phyloP scores from a whole-genome alignment of 2,888 invertebrate genomes.

The Sphecodes monilicornis region DNA sequence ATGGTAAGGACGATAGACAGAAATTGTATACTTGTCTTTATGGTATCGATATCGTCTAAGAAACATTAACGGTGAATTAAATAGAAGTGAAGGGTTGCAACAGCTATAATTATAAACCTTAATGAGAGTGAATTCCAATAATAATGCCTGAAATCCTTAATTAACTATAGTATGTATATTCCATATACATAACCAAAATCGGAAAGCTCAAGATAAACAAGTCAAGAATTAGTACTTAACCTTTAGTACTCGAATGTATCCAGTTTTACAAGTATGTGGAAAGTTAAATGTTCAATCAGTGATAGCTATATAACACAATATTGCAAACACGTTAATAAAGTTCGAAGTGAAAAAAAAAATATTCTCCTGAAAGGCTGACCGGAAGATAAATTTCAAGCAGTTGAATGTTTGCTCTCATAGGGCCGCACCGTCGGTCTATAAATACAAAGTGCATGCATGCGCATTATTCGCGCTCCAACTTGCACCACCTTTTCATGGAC shows the following conservation, averaged over 20 bases:
- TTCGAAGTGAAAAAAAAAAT: neutral
- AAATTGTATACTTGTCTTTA: neutral
- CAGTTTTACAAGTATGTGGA: no score
- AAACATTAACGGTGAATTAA: neutral
- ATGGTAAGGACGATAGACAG: neutral
- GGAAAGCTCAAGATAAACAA: neutral
- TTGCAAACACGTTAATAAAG: neutral
- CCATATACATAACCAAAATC: neutral
- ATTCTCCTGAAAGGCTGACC: neutral
- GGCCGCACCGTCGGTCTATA: conserved; percentile 39
- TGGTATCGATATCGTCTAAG: neutral
- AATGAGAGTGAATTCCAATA: neutral
- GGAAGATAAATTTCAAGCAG: conserved; percentile 24
- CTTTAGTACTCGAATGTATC: no score
- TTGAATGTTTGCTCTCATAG: conserved; percentile 52
- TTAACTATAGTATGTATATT: neutral
- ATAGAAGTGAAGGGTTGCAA: neutral
- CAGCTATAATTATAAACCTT: neutral
- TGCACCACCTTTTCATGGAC: conserved; percentile 62
- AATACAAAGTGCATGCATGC: conserved; percentile 62
- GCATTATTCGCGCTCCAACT: conserved; percentile 61
- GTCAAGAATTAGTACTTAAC: neutral
- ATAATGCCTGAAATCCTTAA: neutral
- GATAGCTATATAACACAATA: no score
- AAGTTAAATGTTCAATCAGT: neutral